Base-by-base conservation (phyloP, 2,797 vertebrate species). In the Pangasius djambal region DNA sequence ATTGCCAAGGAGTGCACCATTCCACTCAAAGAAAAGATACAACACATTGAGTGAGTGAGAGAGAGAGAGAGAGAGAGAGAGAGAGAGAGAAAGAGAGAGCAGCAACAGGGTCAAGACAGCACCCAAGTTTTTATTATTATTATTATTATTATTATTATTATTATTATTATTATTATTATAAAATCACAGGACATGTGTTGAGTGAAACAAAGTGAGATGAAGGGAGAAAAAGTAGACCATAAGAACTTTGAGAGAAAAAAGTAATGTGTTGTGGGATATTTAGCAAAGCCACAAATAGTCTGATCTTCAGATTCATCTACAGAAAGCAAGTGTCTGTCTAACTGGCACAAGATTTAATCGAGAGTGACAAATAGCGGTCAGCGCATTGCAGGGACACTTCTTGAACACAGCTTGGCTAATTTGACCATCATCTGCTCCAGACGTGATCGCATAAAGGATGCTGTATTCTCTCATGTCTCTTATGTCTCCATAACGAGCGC, bases 301-400 rank as follows among this genome's bases (percentile, higher is more conserved):
- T 40, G 20, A 87, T 87, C 77, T 87, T 48, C 16, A 84, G 37
- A 61, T 75, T 89, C 44, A 85, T 87, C 87, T 78, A 48, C 83
- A 75, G 72, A 87, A 40, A 52, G 50, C 28, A 15, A 25, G 59
- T 72, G 84, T 87, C 70, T 63, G 65, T 89, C 7, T 74, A 74
- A 74, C 65, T 83, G 85, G 65, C 44, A 40, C 22, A 52, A 55
- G 83, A 78, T 86, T 88, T 90, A 89, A 89, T 90, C 59, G 82
- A 82, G 88, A 92, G 88, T 88, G 91, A 89, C 89, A 87, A 85
- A 86, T 85, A 90, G 88, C 67, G 85, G 88, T 88, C 91, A 85
- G 88, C 55, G 16, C 81, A 37, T 87, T 44, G 34, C 87, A 63
- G 87, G 81, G 89, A 90, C 84, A 88, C 16, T 65, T 83, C 84